Evolutionary conservation across 2,797 vertebrate species (phyloP).

Genomic region (Scleropages formosus): DNA sequence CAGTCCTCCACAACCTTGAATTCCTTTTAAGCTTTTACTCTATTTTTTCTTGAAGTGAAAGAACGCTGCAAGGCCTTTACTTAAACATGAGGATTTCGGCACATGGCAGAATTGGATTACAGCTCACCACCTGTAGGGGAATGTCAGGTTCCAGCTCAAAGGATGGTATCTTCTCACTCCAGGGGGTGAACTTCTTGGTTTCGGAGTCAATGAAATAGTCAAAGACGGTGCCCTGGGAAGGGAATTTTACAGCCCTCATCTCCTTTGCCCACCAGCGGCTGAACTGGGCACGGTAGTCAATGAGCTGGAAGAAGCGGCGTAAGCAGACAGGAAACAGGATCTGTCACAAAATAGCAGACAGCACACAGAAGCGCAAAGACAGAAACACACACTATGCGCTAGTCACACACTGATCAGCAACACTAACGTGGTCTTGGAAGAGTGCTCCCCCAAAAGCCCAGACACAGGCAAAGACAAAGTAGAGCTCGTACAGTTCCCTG

Average conservation of each 20-base stretch:
- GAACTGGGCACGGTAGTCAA: slow-evolving; percentile 78
- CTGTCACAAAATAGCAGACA: not conserved
- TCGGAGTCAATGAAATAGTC: slow-evolving; percentile 80
- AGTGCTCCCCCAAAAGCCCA: slow-evolving; percentile 79
- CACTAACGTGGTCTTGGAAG: slow-evolving; percentile 79
- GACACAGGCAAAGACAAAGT: slow-evolving; percentile 78
- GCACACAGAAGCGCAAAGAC: not conserved
- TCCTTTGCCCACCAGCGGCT: slow-evolving; percentile 82
- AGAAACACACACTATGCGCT: no score
- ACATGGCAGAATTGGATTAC: slow-evolving; percentile 51
- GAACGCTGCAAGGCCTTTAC: slow-evolving; percentile 56
- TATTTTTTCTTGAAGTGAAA: slow-evolving; percentile 55
- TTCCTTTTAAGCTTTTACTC: slow-evolving; percentile 54
- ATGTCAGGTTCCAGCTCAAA: slow-evolving; percentile 72
- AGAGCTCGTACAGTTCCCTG: slow-evolving; percentile 75
- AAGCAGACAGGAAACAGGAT: not conserved
- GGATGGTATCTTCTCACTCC: slow-evolving; percentile 66
- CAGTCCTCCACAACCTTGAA: slow-evolving; percentile 91
- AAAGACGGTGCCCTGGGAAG: slow-evolving; percentile 78
- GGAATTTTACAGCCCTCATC: slow-evolving; percentile 79
- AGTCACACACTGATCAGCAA: not conserved
- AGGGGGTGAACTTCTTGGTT: slow-evolving; percentile 74
- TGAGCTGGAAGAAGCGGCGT: slow-evolving; percentile 58
- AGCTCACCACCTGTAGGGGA: slow-evolving; percentile 66
- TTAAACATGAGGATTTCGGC: slow-evolving; percentile 52